These are phyloP conservation scores for Cephus pygmeus DNA, from an alignment of 2,888 invertebrate genomes.

Conservation along the genomic window DNA sequence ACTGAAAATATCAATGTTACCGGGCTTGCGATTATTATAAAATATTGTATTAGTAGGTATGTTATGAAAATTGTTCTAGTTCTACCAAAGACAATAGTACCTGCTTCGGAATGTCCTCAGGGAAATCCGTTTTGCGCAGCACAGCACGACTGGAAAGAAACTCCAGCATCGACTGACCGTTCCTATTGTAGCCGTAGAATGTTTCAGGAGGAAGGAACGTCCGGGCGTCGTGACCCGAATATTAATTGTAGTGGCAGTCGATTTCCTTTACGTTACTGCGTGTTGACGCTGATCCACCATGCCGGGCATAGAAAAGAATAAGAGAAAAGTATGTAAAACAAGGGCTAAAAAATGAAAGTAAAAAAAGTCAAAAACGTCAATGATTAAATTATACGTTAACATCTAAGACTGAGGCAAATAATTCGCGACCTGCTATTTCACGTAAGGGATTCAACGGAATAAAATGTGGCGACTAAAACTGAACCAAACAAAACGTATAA, in stretches of 20 bases:
- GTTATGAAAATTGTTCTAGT: no score
- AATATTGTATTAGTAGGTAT: no score
- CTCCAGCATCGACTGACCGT: slow-evolving; percentile 52
- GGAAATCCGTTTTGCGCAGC: slow-evolving; percentile 5
- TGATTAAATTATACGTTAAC: no score
- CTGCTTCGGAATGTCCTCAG: no score
- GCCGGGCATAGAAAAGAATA: no score
- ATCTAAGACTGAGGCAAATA: no score
- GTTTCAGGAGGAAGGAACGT: slow-evolving; percentile 60
- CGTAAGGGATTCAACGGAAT: neutral
- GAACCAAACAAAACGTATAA: neutral
- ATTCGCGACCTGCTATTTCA: neutral
- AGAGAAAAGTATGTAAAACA: no score
- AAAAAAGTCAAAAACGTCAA: no score
- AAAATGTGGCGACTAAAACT: neutral
- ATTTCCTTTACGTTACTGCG: slow-evolving; percentile 47
- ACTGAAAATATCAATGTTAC: no score
- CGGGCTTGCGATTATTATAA: no score
- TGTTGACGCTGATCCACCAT: slow-evolving; percentile 8
- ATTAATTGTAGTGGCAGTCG: slow-evolving; percentile 50
- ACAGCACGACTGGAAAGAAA: slow-evolving; percentile 52
- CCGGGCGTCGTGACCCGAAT: slow-evolving; percentile 60
- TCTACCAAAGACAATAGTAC: no score
- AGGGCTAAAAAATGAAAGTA: no score
- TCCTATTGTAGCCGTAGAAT: slow-evolving; percentile 57